phyloP scores from a whole-genome alignment of 2,888 invertebrate genomes.

The Atherix ibis region DNA sequence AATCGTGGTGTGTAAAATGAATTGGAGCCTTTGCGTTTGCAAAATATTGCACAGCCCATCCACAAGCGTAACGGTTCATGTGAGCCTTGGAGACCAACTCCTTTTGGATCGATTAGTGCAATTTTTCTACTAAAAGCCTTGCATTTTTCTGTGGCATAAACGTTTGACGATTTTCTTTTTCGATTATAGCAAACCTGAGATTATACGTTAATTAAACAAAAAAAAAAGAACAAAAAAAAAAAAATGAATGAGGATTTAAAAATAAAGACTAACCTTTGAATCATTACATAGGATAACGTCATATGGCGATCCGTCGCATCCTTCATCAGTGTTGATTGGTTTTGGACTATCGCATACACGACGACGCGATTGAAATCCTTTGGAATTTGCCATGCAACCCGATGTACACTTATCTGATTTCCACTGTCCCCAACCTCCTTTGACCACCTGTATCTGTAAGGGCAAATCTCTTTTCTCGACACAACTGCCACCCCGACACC shows the following conservation, averaged over 20 bases:
- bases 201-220: too few relatives aligned
- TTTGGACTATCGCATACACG: slow-evolving; percentile 40
- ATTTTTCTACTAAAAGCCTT: slow-evolving; percentile 43
- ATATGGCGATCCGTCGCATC: slow-evolving; percentile 46
- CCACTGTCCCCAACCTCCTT: slow-evolving; percentile 52
- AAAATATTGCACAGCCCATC: slow-evolving; percentile 69
- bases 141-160: slow-evolving; percentile 49
- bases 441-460: slow-evolving; percentile 24
- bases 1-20: slow-evolving; percentile 60
- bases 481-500: slow-evolving; percentile 52
- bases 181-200: slow-evolving; percentile 7
- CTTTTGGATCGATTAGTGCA: slow-evolving; percentile 45
- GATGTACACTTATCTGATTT: slow-evolving; percentile 42
- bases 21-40: slow-evolving; percentile 44
- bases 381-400: slow-evolving; percentile 47
- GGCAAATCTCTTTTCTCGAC: slow-evolving; percentile 25
- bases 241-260: too few relatives aligned
- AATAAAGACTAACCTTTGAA: slow-evolving; percentile 17
- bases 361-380: slow-evolving; percentile 41
- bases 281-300: slow-evolving; percentile 54
- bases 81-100: slow-evolving; percentile 56
- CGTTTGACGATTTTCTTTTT: slow-evolving; percentile 36
- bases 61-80: slow-evolving; percentile 56
- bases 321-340: slow-evolving; percentile 36
- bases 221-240: too few relatives aligned